These are phyloP conservation scores for Clarias laeviceps DNA, from an alignment of 2,797 vertebrate species.

Conservation along the genomic window DNA sequence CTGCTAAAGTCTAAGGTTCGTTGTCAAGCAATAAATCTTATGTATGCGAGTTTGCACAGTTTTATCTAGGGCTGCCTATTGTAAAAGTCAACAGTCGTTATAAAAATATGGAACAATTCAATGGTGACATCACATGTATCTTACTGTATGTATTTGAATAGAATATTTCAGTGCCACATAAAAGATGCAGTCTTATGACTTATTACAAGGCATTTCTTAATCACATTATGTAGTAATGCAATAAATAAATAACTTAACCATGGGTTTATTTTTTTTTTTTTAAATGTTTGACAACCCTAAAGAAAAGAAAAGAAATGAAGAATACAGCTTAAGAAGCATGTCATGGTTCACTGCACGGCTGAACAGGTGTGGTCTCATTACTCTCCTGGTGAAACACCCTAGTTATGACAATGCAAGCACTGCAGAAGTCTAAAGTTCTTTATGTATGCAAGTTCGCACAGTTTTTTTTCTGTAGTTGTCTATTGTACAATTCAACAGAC, in stretches of 20 bases:
- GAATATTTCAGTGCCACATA: no score
- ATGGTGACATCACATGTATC: no score
- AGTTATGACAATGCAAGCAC: neutral
- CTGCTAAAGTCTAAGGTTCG: neutral
- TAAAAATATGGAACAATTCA: neutral
- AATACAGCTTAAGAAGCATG: neutral
- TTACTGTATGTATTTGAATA: neutral
- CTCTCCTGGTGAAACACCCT: neutral
- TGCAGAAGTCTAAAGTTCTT: slow-evolving; percentile 18
- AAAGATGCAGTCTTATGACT: no score
- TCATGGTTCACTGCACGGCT: neutral
- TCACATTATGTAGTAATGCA: no score
- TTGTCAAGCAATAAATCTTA: slow-evolving; percentile 28
- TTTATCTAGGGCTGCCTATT: no score
- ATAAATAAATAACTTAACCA: no score
- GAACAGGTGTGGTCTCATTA: slow-evolving; percentile 5
- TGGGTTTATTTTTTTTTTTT: no score
- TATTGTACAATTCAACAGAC: neutral
- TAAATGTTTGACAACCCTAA: neutral
- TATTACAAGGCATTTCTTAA: no score
- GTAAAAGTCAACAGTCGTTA: no score
- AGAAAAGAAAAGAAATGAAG: neutral
- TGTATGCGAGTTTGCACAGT: neutral
- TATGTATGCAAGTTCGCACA: neutral
- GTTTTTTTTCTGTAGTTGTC: neutral